Evolutionary conservation across 2,797 vertebrate species (phyloP), one percentile per base, ranked within the genome.

Genomic region (Coilia nasus): DNA sequence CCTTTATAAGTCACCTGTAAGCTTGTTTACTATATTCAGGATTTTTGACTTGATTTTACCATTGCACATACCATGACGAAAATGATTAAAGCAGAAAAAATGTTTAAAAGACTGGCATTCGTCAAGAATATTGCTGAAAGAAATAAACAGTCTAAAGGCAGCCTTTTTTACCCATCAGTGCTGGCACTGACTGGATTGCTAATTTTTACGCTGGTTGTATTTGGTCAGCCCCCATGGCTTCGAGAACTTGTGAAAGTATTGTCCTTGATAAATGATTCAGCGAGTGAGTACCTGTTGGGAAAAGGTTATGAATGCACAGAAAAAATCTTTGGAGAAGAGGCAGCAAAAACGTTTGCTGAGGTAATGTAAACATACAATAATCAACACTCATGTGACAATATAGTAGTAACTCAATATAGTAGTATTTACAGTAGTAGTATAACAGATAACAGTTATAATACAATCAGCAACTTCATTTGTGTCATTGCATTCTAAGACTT

Each of bases 311-410:
- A 19, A 11, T 9, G 3, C 31, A 78, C 41, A 31, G 31, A 19
- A 41, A 44, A 7, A 2, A 19, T 21, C 0, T 44, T 78, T 19
- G 71, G 71, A 41, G 71, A 78, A 21, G 31, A 78, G 35, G 5
- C 31, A 78, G 71, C 35, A 17, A 78, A 21, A 15, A 19, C 21
- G 41, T 19, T 35, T 19, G 31, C 31, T 41, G 71, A 78, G 71
- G 71, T 78, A 78, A 41, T 21, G 57, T 59, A 78, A 78, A 41
- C 71, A 41, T 41, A 25, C 71, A 78, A 23, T 62, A 78, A 23
- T 62, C 7, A 11, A 21, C 71, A 19, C 17, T 78, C 7, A 54
- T 7, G 50, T 54, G 50, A 54, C 50, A 54, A 54, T n/a, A n/a
- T n/a, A n/a, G n/a, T n/a, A n/a, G n/a, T n/a, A n/a, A n/a, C n/a